These are phyloP conservation scores for Saguinus midas DNA, from an alignment of 2,113 vertebrate genomes.

Conservation along the genomic window DNA sequence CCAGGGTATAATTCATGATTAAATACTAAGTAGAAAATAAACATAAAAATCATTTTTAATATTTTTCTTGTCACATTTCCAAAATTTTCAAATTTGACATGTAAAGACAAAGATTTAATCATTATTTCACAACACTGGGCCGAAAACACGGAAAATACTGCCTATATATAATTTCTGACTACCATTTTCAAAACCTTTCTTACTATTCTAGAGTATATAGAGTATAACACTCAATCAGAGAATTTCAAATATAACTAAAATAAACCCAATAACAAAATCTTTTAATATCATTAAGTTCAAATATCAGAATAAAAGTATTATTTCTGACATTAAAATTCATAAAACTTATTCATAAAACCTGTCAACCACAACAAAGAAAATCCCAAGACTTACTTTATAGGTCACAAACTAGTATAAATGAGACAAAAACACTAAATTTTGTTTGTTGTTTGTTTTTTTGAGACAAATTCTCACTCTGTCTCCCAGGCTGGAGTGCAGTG, in stretches of 20 bases:
- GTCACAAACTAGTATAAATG: slow-evolving; percentile 27
- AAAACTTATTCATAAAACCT: slow-evolving; percentile 13
- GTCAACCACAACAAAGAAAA: not conserved
- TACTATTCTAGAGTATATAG: not conserved
- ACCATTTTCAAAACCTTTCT: not conserved
- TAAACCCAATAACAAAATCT: not conserved
- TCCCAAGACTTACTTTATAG: not conserved
- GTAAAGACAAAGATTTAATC: not conserved
- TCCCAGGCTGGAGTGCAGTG: too few relatives aligned
- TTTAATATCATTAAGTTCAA: slow-evolving; percentile 5
- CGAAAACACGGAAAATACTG: not conserved
- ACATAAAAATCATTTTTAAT: not conserved
- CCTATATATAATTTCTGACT: not conserved
- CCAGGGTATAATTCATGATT: not conserved
- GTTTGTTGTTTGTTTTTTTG: too few relatives aligned
- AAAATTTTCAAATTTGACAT: not conserved
- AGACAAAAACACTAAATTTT: not conserved
- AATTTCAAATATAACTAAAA: slow-evolving; percentile 7
- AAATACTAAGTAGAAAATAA: not conserved
- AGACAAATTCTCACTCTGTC: too few relatives aligned
- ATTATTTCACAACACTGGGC: not conserved
- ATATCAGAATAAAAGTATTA: slow-evolving; percentile 18
- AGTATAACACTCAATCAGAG: not conserved
- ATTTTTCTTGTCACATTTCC: not conserved
- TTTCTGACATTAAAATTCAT: slow-evolving; percentile 40